Conservation (phyloP, 2,888 invertebrate species). For the Hyppa rectilinea region DNA sequence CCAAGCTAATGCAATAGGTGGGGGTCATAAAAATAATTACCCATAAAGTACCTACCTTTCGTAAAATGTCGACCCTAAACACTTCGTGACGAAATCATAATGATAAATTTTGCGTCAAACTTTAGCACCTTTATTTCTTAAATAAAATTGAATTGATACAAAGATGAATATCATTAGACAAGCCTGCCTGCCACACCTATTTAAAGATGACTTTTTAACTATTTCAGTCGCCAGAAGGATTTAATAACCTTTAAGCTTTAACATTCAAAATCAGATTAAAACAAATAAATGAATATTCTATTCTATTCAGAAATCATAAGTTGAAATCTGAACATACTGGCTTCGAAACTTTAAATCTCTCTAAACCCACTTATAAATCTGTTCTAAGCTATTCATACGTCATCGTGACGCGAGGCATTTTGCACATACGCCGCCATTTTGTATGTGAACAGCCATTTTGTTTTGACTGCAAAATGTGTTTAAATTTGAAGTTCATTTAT, state of each 20-base stretch:
- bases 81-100: background rate
- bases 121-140: too few relatives aligned
- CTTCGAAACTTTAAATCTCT: constrained; percentile 55
- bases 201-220: background rate
- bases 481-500: constrained; percentile 10
- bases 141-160: too few relatives aligned
- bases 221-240: background rate
- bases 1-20: too few relatives aligned
- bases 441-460: constrained; percentile 43
- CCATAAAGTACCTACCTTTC: too few relatives aligned
- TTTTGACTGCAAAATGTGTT: constrained; percentile 40
- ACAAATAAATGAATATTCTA: too few relatives aligned
- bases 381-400: constrained; percentile 67
- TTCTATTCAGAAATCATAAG: constrained; percentile 38
- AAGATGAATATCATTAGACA: background rate
- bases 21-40: background rate
- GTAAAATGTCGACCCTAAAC: background rate
- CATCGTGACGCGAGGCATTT: constrained; percentile 66
- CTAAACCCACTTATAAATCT: constrained; percentile 66
- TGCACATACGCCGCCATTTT: constrained; percentile 67
- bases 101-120: background rate
- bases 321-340: constrained; percentile 46
- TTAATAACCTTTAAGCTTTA: background rate
- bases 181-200: background rate
- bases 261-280: constrained; percentile 9